Evolutionary conservation across 2,113 vertebrate species (phyloP).

Genomic region (Colius striatus): DNA sequence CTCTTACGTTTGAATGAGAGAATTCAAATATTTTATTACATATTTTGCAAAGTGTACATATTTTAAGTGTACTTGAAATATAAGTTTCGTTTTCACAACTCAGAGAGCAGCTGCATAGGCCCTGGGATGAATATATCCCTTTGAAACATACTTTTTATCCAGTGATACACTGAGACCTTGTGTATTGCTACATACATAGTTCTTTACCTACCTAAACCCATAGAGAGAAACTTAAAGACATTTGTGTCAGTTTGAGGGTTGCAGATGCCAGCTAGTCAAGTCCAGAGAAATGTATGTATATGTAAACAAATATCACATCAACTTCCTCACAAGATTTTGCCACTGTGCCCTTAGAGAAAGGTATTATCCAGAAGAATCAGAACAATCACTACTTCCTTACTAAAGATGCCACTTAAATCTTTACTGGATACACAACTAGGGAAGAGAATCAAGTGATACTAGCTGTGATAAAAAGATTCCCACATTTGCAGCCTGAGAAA

Average conservation of each 20-base stretch:
- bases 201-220: neutral
- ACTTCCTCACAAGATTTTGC: neutral
- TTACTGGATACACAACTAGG: neutral
- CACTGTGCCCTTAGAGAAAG: neutral
- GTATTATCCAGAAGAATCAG: neutral
- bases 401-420: neutral
- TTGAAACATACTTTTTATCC: neutral
- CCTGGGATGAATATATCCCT: neutral
- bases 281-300: neutral
- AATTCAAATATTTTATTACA: neutral
- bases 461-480: neutral
- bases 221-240: neutral
- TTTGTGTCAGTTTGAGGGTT: neutral
- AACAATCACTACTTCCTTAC: neutral
- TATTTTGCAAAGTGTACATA: too few species aligned
- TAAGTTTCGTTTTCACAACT: conserved; percentile 12
- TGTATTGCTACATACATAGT: neutral
- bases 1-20: neutral
- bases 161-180: neutral
- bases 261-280: neutral
- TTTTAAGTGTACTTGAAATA: neutral
- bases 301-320: neutral
- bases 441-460: neutral
- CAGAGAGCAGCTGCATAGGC: neutral
- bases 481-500: neutral